A percentile compares a stretch with the other conserved stretches of the same genome.
Evolutionary conservation across 1,140 invertebrate species (phyloP).

Genomic region (Asobara japonica): DNA sequence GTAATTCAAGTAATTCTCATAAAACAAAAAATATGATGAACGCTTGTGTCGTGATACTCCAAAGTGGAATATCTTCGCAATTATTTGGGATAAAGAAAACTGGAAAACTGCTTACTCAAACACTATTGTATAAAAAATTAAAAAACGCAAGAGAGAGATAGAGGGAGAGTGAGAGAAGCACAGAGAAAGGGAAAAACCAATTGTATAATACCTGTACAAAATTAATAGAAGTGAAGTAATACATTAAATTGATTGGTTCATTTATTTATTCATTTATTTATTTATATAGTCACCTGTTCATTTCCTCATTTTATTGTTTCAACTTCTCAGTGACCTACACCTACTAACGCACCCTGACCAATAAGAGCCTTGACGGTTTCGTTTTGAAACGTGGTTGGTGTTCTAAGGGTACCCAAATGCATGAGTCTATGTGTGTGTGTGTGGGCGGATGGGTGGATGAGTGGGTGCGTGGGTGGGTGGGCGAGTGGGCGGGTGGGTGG

Average conservation of each 20-base stretch:
- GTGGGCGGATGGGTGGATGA: too few relatives aligned
- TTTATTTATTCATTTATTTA: not conserved
- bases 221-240: constrained; percentile 55
- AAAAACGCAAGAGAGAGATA: constrained; percentile 35
- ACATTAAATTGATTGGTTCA: constrained; percentile 32
- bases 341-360: too few relatives aligned
- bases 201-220: constrained; percentile 57
- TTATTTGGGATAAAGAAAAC: constrained; percentile 18
- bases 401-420: too few relatives aligned
- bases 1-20: not conserved
- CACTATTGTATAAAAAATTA: constrained; percentile 42
- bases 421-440: too few relatives aligned
- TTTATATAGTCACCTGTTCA: too few relatives aligned
- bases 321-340: too few relatives aligned
- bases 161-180: constrained; percentile 38
- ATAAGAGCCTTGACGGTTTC: too few relatives aligned
- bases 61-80: not conserved
- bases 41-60: not conserved
- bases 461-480: too few relatives aligned
- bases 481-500: too few relatives aligned
- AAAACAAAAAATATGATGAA: too few relatives aligned
- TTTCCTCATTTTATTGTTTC: too few relatives aligned
- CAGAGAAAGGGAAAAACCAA: constrained; percentile 50
- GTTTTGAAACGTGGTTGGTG: too few relatives aligned
- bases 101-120: constrained; percentile 36